These are phyloP conservation scores for Aromia moschata DNA, from an alignment of 2,888 invertebrate species.

Conservation along the genomic window DNA sequence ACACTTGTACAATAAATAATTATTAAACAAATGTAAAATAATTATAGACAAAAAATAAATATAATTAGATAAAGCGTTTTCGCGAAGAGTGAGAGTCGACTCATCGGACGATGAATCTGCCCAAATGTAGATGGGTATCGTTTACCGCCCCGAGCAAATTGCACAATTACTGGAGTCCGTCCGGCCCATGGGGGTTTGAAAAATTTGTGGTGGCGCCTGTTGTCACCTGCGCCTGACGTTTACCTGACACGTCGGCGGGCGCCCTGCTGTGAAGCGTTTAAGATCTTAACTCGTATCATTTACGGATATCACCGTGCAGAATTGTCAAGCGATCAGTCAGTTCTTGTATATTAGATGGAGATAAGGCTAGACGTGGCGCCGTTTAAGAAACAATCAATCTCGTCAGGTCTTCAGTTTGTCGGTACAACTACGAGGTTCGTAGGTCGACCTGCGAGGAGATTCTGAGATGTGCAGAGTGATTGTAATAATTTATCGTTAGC, in stretches of 20 bases:
- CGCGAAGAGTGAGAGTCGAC: too few species aligned
- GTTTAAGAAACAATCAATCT: constrained; percentile 36
- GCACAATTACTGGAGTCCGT: constrained; percentile 2
- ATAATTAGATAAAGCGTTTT: too few species aligned
- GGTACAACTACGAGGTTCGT: not conserved
- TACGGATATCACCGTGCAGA: constrained; percentile 38
- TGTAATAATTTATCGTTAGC: too few species aligned
- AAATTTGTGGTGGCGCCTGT: constrained; percentile 41
- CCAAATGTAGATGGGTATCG: not conserved
- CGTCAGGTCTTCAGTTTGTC: too few species aligned
- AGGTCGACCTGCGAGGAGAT: too few species aligned
- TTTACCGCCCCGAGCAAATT: not conserved
- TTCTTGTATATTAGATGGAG: constrained; percentile 35
- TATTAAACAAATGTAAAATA: too few species aligned
- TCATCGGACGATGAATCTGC: not conserved
- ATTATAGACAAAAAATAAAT: too few species aligned
- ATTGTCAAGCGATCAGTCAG: constrained; percentile 41
- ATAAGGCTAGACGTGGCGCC: constrained; percentile 36
- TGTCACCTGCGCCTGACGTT: constrained; percentile 37
- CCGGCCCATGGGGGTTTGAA: constrained; percentile 26
- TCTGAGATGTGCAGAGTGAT: too few species aligned
- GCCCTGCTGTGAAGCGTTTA: constrained; percentile 31
- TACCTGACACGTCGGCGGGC: constrained; percentile 35
- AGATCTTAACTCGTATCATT: constrained; percentile 36
- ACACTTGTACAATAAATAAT: too few species aligned